phyloP scores from a whole-genome alignment of 2,113 vertebrate species.

The Forbesichthys agassizii region DNA sequence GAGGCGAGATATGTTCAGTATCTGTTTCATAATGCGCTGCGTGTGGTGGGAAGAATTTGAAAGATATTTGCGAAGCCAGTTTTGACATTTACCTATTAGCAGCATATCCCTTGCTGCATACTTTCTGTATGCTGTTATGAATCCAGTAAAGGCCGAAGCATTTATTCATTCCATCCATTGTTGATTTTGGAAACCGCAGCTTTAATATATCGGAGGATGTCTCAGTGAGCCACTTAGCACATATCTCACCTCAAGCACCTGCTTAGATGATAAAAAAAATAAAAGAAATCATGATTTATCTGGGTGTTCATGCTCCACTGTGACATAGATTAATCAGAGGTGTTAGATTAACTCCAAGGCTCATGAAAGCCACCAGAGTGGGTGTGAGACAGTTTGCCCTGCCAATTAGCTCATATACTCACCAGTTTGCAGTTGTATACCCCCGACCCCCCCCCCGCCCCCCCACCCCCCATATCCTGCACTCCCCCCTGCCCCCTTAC shows the following conservation, averaged over 20 bases:
- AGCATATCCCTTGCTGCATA: too few species aligned
- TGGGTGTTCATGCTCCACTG: conserved; percentile 5
- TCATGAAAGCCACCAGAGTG: conserved; percentile 24
- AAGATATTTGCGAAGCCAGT: conserved; percentile 55
- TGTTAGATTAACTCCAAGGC: conserved; percentile 41
- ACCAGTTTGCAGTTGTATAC: conserved; percentile 7
- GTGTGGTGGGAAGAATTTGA: conserved; percentile 48
- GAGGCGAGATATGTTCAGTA: conserved; percentile 33
- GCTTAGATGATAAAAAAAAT: conserved; percentile 3
- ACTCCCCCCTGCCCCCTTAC: not conserved
- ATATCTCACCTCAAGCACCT: conserved; percentile 9
- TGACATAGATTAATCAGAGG: conserved; percentile 53
- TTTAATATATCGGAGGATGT: conserved; percentile 38
- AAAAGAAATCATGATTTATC: conserved; percentile 25
- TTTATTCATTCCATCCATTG: too few species aligned
- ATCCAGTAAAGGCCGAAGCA: too few species aligned
- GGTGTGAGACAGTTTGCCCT: conserved; percentile 5
- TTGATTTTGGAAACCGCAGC: conserved; percentile 2
- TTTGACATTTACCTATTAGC: conserved; percentile 31
- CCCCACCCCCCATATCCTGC: too few species aligned
- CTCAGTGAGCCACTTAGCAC: conserved; percentile 20
- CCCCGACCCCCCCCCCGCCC: not conserved
- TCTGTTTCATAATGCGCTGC: conserved; percentile 39
- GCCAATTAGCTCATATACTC: conserved; percentile 24
- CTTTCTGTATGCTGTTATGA: too few species aligned